phyloP scores from a whole-genome alignment of 1,140 invertebrate species.

The Megalopta genalis region DNA sequence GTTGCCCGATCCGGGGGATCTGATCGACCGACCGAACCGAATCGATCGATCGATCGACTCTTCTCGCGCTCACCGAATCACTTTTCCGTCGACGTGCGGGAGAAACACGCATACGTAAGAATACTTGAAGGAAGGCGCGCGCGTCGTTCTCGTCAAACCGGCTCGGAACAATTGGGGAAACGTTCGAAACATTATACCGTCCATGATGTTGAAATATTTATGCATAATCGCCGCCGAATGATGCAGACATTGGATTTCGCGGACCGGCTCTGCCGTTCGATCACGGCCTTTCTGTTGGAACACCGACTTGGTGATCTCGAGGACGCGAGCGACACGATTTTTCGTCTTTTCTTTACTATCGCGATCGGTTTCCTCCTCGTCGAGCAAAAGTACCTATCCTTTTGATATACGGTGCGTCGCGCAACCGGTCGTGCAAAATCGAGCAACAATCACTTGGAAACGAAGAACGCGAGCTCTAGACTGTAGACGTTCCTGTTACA shows the following conservation, averaged over 20 bases:
- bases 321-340: background rate
- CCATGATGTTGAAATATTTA: constrained; percentile 61
- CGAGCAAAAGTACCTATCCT: constrained; percentile 14
- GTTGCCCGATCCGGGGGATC: constrained; percentile 62
- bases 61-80: constrained; percentile 54
- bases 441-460: too few species aligned
- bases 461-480: too few species aligned
- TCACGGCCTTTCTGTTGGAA: background rate
- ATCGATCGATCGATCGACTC: constrained; percentile 58
- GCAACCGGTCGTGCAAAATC: too few species aligned
- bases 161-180: constrained; percentile 51
- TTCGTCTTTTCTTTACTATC: background rate
- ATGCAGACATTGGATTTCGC: background rate
- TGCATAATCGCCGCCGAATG: constrained; percentile 18
- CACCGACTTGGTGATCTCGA: background rate
- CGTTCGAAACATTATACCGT: constrained; percentile 64
- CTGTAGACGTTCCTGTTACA: too few species aligned
- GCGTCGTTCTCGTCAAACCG: constrained; percentile 38
- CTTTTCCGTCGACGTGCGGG: constrained; percentile 17
- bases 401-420: constrained; percentile 17
- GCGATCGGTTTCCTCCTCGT: background rate
- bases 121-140: constrained; percentile 55
- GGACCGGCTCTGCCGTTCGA: background rate
- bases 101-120: constrained; percentile 37
- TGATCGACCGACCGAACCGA: constrained; percentile 48